phyloP scores from a whole-genome alignment of 2,888 invertebrate genomes.

The Tetragonisca angustula region DNA sequence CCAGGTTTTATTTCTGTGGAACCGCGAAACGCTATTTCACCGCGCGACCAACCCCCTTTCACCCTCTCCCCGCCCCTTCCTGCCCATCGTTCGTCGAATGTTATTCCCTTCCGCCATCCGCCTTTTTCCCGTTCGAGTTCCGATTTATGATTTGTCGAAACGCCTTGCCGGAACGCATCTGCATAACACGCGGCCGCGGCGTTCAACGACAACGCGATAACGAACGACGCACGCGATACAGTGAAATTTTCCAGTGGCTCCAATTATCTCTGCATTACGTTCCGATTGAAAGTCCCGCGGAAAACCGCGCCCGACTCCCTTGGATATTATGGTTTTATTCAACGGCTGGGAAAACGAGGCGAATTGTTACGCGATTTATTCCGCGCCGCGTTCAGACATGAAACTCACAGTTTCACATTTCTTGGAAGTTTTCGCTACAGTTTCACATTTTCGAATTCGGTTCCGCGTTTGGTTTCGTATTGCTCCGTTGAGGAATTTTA shows the following conservation, averaged over 20 bases:
- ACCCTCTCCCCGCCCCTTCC: not conserved
- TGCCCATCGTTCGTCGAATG: not conserved
- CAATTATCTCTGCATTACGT: constrained; percentile 17
- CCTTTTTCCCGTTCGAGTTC: constrained; percentile 47
- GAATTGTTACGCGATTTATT: not conserved
- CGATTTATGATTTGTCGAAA: constrained; percentile 53
- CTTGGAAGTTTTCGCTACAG: too few relatives aligned
- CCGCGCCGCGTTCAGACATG: not conserved
- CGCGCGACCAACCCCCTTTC: not conserved
- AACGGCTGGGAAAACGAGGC: not conserved
- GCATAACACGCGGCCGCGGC: constrained; percentile 28
- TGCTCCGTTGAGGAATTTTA: not conserved
- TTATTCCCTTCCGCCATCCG: constrained; percentile 33
- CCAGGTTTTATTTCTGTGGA: constrained; percentile 1
- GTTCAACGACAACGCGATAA: constrained; percentile 35
- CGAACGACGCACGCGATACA: constrained; percentile 30
- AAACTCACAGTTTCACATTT: not conserved
- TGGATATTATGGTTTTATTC: not conserved
- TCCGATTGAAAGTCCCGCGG: not conserved
- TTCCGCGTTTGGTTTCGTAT: too few relatives aligned
- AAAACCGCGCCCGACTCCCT: not conserved
- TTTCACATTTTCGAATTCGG: not conserved
- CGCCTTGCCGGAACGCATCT: constrained; percentile 33
- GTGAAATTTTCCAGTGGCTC: constrained; percentile 11
- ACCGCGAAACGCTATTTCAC: constrained; percentile 15